phyloP scores from a whole-genome alignment of 2,888 invertebrate species.

The Phalera bucephala region DNA sequence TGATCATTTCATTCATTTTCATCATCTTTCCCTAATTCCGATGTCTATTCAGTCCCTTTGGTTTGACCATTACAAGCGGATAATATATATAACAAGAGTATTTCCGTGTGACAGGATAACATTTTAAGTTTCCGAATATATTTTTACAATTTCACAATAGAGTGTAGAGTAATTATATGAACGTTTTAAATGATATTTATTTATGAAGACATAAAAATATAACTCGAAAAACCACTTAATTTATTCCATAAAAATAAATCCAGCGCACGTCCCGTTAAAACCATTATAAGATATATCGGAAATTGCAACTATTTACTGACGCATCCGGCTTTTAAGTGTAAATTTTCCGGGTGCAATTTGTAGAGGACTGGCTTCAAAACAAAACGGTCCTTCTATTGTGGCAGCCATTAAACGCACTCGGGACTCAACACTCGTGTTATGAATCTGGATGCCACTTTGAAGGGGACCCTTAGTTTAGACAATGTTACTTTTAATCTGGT shows the following conservation, averaged over 20 bases:
- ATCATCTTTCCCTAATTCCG: too few species aligned
- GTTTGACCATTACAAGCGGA: too few species aligned
- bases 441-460: slow-evolving; percentile 29
- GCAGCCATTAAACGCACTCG: slow-evolving; percentile 47
- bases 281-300: slow-evolving; percentile 69
- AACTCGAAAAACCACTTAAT: slow-evolving; percentile 34
- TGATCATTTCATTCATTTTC: too few species aligned
- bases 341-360: slow-evolving; percentile 81
- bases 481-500: slow-evolving; percentile 1
- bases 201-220: too few species aligned
- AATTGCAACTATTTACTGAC: slow-evolving; percentile 72
- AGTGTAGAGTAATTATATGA: too few species aligned
- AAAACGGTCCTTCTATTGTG: slow-evolving; percentile 40
- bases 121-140: too few species aligned
- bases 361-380: slow-evolving; percentile 43
- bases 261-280: slow-evolving; percentile 54
- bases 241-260: slow-evolving; percentile 43
- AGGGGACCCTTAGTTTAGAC: slow-evolving; percentile 16
- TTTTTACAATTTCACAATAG: too few species aligned
- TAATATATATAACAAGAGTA: too few species aligned
- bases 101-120: too few species aligned
- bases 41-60: too few species aligned
- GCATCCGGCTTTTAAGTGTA: slow-evolving; percentile 80
- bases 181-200: too few species aligned
- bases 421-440: slow-evolving; percentile 28